Percentiles rank a stretch among this genome's conserved stretches.
These are phyloP conservation scores for Caenorhabditis brenneri DNA, from an alignment of 1,140 invertebrate species.

Conservation along the genomic window DNA sequence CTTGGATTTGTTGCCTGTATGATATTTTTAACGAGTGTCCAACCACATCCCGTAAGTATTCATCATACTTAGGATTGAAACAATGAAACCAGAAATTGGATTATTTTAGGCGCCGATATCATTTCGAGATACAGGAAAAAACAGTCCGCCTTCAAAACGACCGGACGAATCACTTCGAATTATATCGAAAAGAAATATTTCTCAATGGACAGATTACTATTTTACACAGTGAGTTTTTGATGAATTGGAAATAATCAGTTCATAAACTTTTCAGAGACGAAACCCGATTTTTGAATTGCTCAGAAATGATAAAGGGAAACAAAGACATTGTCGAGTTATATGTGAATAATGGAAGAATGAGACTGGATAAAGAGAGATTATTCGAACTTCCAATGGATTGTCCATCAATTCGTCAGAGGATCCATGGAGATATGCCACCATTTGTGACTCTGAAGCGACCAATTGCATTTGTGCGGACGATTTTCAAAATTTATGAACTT, in stretches of 20 bases:
- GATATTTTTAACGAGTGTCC: conserved; percentile 25
- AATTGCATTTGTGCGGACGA: conserved; percentile 18
- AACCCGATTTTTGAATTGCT: conserved; percentile 21
- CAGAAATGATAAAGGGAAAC: conserved; percentile 26
- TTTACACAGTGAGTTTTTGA: neutral
- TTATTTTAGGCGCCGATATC: neutral
- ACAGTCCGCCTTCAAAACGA: neutral
- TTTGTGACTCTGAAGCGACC: neutral
- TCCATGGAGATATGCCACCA: conserved; percentile 27
- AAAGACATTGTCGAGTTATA: neutral
- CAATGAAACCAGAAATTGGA: neutral
- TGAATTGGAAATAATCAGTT: neutral
- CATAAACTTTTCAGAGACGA: neutral
- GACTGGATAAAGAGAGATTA: neutral
- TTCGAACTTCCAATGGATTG: conserved; percentile 37
- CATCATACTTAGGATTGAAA: neutral
- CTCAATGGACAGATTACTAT: conserved; percentile 3
- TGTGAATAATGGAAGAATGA: conserved; percentile 30
- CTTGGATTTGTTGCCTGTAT: neutral
- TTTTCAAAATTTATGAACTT: conserved; percentile 24
- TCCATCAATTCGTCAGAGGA: neutral
- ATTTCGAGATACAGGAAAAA: neutral
- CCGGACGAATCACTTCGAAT: no score
- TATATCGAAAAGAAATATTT: neutral
- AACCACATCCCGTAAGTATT: neutral